Evolutionary conservation across 2,113 vertebrate species (phyloP).

Genomic region (Trematocara zebra): DNA sequence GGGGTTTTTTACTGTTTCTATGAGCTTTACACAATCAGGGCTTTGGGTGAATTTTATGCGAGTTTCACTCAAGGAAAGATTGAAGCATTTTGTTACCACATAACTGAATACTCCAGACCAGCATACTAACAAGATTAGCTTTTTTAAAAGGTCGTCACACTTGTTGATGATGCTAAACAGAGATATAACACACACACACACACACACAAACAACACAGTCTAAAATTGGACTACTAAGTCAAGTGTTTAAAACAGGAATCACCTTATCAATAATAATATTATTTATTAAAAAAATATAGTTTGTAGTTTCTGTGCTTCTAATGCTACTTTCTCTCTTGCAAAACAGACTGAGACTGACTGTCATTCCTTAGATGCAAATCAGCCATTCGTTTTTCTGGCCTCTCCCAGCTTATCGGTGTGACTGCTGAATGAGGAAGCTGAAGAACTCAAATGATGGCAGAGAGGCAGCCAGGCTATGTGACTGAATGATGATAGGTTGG

Average conservation of each 20-base stretch:
- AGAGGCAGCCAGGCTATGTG: background rate
- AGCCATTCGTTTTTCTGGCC: background rate
- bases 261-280: background rate
- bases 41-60: background rate
- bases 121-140: background rate
- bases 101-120: background rate
- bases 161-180: rapidly evolving
- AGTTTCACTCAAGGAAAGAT: rapidly evolving
- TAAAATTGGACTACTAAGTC: background rate
- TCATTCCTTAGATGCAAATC: background rate
- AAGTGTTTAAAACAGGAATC: background rate
- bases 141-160: rapidly evolving
- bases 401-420: background rate
- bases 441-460: background rate
- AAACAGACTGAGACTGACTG: background rate
- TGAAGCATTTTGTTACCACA: background rate
- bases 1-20: rapidly evolving
- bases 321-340: background rate
- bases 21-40: background rate
- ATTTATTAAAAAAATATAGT: background rate
- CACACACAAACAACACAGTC: background rate
- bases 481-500: background rate
- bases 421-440: background rate
- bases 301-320: background rate
- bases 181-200: background rate